phyloP scores from a whole-genome alignment of 2,797 vertebrate species.

The Chloroceryle inda region DNA sequence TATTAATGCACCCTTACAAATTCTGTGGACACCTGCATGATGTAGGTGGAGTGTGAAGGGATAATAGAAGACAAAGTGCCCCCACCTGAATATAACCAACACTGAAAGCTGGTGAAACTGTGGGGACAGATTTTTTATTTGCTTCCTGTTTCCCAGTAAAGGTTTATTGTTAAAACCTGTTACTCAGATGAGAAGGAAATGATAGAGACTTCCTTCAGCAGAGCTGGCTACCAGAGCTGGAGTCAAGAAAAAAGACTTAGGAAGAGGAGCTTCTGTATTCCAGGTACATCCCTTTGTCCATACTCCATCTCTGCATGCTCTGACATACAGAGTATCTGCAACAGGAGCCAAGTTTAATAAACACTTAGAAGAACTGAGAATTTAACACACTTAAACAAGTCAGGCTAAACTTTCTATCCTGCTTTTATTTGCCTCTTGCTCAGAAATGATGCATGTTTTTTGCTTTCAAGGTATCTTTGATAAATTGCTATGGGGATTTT shows the following conservation, averaged over 20 bases:
- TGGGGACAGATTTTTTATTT: neutral
- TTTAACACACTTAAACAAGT: neutral
- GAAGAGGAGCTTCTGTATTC: neutral
- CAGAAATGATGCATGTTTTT: neutral
- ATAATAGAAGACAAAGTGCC: accelerated
- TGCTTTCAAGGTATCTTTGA: neutral
- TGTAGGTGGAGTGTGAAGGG: neutral
- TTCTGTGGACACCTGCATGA: neutral
- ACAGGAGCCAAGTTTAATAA: neutral
- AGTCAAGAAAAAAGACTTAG: neutral
- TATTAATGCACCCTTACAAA: neutral
- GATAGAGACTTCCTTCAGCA: neutral
- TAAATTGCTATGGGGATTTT: neutral
- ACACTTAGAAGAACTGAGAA: neutral
- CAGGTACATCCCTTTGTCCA: neutral
- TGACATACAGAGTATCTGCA: neutral
- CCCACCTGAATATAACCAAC: neutral
- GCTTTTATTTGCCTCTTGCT: neutral
- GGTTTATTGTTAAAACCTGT: neutral
- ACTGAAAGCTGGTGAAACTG: neutral
- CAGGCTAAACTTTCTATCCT: neutral
- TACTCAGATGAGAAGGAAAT: neutral
- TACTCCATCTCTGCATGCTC: neutral
- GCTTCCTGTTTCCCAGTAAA: accelerated
- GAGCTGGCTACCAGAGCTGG: neutral